Evolutionary conservation across 2,888 invertebrate genomes (phyloP).

Genomic region (Ernsta delagoae): DNA sequence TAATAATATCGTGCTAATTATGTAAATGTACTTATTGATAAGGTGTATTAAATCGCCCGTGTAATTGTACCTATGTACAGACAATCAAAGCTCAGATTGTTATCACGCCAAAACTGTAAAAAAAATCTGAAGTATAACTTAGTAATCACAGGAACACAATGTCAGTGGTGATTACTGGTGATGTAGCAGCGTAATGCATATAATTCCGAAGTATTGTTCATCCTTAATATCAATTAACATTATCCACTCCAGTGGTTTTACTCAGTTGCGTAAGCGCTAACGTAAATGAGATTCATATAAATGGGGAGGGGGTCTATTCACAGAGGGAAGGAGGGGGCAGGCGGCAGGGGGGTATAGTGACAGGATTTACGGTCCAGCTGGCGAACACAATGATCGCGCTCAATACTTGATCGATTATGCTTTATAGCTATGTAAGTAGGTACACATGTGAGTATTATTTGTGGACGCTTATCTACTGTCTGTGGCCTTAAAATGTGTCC

Average conservation of each 20-base stretch:
- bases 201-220: slow-evolving; percentile 41
- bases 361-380: slow-evolving; percentile 83
- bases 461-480: slow-evolving; percentile 35
- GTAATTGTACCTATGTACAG: background rate
- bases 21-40: background rate
- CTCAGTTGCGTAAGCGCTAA: slow-evolving; percentile 78
- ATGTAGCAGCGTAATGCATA: slow-evolving; percentile 13
- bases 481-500: slow-evolving; percentile 34
- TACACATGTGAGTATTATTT: slow-evolving; percentile 44
- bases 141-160: slow-evolving; percentile 17
- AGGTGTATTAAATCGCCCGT: background rate
- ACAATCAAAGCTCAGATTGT: background rate
- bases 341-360: slow-evolving; percentile 66
- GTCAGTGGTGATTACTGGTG: background rate
- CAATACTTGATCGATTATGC: slow-evolving; percentile 83
- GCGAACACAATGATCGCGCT: slow-evolving; percentile 79
- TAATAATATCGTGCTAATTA: background rate
- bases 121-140: background rate
- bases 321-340: slow-evolving; percentile 47
- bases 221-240: slow-evolving; percentile 66
- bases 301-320: slow-evolving; percentile 48
- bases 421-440: slow-evolving; percentile 60
- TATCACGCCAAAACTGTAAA: background rate
- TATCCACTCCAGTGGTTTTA: slow-evolving; percentile 71
- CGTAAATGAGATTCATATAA: slow-evolving; percentile 80